Evolutionary conservation across 1,140 invertebrate species (phyloP).

Genomic region (Lethrus apterus): DNA sequence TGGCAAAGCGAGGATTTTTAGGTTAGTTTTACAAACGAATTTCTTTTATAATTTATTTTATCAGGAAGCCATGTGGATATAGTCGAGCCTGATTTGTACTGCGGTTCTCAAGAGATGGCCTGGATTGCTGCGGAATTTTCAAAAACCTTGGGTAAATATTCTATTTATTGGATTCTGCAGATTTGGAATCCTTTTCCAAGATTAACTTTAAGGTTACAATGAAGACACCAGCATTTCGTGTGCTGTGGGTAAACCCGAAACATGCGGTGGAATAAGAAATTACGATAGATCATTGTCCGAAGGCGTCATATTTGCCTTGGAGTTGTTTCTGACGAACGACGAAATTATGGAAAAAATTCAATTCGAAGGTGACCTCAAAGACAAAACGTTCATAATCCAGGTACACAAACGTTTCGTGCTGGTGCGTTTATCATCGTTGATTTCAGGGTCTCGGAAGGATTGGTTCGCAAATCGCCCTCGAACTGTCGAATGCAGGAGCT

Average conservation of each 20-base stretch:
- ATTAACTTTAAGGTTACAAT: slow-evolving; percentile 4
- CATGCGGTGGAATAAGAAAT: slow-evolving; percentile 67
- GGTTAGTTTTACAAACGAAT: too few species aligned
- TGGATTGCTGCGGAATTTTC: slow-evolving; percentile 62
- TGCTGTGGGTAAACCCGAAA: slow-evolving; percentile 80
- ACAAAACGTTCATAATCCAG: slow-evolving; percentile 45
- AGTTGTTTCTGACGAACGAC: slow-evolving; percentile 69
- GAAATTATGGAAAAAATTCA: slow-evolving; percentile 70
- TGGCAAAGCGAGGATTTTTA: slow-evolving; percentile 82
- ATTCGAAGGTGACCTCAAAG: slow-evolving; percentile 55
- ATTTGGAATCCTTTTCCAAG: background rate
- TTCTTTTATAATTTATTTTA: background rate
- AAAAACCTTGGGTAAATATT: slow-evolving; percentile 3
- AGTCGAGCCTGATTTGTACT: slow-evolving; percentile 78
- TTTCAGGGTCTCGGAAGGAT: slow-evolving; percentile 87
- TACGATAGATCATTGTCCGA: slow-evolving; percentile 74
- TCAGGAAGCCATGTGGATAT: slow-evolving; percentile 70
- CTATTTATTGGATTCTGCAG: background rate
- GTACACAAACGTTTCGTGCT: too few species aligned
- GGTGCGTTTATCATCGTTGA: background rate
- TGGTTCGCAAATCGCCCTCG: slow-evolving; percentile 69
- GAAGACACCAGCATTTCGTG: slow-evolving; percentile 48
- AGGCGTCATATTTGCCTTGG: slow-evolving; percentile 73
- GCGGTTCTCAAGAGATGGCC: slow-evolving; percentile 71
- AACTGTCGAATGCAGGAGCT: slow-evolving; percentile 69